Evolutionary conservation across 2,797 vertebrate species (phyloP), one percentile per base, ranked within the genome.

Genomic region (Alcedo quadribrachys): DNA sequence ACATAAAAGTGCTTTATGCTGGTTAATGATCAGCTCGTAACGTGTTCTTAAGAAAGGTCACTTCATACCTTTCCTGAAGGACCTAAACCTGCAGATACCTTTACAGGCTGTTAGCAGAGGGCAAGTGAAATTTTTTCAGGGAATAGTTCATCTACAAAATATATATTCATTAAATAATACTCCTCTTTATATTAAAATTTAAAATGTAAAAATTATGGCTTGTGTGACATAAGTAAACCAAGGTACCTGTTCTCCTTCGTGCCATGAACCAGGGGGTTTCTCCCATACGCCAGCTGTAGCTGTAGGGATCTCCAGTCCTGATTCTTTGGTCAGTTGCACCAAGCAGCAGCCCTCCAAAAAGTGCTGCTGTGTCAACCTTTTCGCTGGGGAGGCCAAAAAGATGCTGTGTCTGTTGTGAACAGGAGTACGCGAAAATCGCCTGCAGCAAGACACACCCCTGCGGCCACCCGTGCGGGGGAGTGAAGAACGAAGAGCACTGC

Each of bases 381-480:
- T 35, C 28, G 21, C 54, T 33, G 57, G 25, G 35, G 37, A 25
- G 30, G 30, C 54, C 24, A 51, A 35, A 32, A 42, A 77, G 3
- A 63, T 32, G 77, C 45, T 67, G 42, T 63, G 80, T 89, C 89
- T 48, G 25, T 85, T 81, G 94, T 67, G 78, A 51, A 79, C 32
- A 99, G 99, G 99, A 99, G 87, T 99, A 99, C 40, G 98, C 99
- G 32, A 99, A 99, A 94, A 98, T 99, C 83, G 99, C 99, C 24
- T 99, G 99, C 95, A 98, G 99, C 96, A 99, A 99, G 97, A 99
- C 99, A 11, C 99, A 99, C 75, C 91, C 98, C 16, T 99, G 99
- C 30, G 99, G 99, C 14, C 99, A 99, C 81, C 98, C 99, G 0
- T 99, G 99, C 48, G 99, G 99, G 46, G 99, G 99, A 7, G 99